Evolutionary conservation across 53 echinoderm and acorn worm species (phyloP).

Genomic region (Arbacia lixula): DNA sequence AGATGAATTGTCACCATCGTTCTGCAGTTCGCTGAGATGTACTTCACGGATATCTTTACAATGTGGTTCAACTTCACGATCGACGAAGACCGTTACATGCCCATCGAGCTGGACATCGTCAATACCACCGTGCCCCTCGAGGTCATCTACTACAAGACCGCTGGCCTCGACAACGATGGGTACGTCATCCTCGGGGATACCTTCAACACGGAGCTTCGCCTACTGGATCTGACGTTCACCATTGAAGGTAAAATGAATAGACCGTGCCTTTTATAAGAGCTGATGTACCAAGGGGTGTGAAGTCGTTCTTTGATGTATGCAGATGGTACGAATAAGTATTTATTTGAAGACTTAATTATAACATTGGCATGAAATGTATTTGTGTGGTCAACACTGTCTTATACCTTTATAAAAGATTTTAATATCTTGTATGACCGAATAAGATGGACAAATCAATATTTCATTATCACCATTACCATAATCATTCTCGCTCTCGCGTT

Average conservation of each 20-base stretch:
- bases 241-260: slow-evolving; percentile 39
- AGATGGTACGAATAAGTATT: too few species aligned
- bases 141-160: slow-evolving; percentile 70
- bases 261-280: too few species aligned
- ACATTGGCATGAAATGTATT: too few species aligned
- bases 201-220: slow-evolving; percentile 64
- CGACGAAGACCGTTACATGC: slow-evolving; percentile 76
- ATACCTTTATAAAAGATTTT: too few species aligned
- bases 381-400: too few species aligned
- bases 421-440: too few species aligned
- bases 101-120: slow-evolving; percentile 71
- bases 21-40: slow-evolving; percentile 84
- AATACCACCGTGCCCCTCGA: slow-evolving; percentile 89
- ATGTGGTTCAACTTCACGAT: slow-evolving; percentile 91
- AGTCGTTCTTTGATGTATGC: too few species aligned
- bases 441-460: too few species aligned
- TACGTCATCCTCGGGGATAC: slow-evolving; percentile 67
- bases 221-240: slow-evolving; percentile 76
- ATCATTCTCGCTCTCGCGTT: too few species aligned
- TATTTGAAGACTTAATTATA: not conserved
- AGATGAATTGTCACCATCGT: too few species aligned
- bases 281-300: too few species aligned
- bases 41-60: slow-evolving; percentile 87
- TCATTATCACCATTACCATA: too few species aligned
- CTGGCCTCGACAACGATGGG: slow-evolving; percentile 56